Conservation (phyloP, 2,113 vertebrate genomes). For the Perca fluviatilis region DNA sequence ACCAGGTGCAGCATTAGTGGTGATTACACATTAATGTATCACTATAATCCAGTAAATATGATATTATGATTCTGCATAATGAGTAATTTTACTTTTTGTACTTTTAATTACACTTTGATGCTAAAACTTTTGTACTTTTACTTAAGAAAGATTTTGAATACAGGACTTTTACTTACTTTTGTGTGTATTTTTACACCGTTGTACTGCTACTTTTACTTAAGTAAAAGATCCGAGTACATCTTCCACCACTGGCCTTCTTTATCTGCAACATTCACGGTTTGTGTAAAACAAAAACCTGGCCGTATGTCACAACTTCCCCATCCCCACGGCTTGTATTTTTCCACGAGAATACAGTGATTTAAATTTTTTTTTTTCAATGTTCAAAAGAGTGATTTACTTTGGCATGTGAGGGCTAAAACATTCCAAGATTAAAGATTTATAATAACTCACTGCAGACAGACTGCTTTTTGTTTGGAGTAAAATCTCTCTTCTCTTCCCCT, state of each 20-base stretch:
- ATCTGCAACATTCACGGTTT: neutral
- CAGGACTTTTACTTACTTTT: too few species aligned
- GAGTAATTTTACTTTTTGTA: too few species aligned
- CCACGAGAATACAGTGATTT: neutral
- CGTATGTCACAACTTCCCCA: neutral
- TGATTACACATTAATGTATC: too few species aligned
- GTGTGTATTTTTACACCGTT: neutral
- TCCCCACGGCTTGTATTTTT: neutral
- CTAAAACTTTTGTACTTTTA: too few species aligned
- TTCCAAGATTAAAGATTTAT: conserved; percentile 1
- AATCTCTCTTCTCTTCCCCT: neutral
- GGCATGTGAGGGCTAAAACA: neutral
- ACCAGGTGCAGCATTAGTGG: too few species aligned
- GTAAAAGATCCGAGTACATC: neutral
- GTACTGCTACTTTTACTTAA: neutral
- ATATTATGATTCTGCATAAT: too few species aligned
- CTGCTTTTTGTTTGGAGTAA: neutral
- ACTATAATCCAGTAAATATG: too few species aligned
- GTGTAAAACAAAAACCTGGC: neutral
- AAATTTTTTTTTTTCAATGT: too few species aligned
- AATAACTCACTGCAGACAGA: conserved; percentile 1
- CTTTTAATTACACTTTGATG: too few species aligned
- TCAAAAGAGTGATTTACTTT: neutral
- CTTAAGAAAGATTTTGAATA: too few species aligned
- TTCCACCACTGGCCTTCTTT: neutral